Evolutionary conservation across 2,797 vertebrate genomes (phyloP), one percentile per base, ranked within the genome.

Genomic region (Thaleichthys pacificus): DNA sequence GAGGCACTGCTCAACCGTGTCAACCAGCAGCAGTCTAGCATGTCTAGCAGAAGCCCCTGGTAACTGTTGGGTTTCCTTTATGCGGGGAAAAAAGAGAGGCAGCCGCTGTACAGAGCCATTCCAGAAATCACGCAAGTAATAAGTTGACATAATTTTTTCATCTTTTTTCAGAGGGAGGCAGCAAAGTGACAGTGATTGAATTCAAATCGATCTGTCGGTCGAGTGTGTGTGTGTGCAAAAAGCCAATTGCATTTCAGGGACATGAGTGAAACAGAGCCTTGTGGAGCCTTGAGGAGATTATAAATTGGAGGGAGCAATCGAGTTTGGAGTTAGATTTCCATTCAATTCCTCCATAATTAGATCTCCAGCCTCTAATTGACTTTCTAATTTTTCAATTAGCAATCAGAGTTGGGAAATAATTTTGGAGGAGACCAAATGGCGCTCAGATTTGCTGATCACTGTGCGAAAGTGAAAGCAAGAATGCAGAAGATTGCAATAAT

Each of bases 311-410:
- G 83, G 78, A 88, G 86, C 86, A 83, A 86, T 84, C 82, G 84
- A 89, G 92, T 95, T 93, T 91, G 88, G 89, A 92, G 92, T 89
- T 83, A 93, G 82, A 86, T 86, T 95, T 94, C 94, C 93, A 95
- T 96, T 95, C 94, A 94, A 94, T 96, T 96, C 95, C 91, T 87
- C 89, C 95, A 96, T 97, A 97, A 98, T 98, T 96, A 96, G 95
- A 97, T 97, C 86, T 87, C 93, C 85, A 93, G 94, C 94, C 93
- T 94, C 94, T 95, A 95, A 96, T 92, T 93, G 95, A 95, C 94
- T 96, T 96, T 95, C 95, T 95, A 95, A 96, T 98, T 97, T 97
- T 97, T 97, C 95, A 97, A 96, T 97, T 97, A 96, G 93, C 94
- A 95, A 95, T 96, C 95, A 96, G 92, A 94, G 94, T 93, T 93